Conservation (phyloP, 2,888 invertebrate genomes). For the Dyspetes luteomarginatus region DNA sequence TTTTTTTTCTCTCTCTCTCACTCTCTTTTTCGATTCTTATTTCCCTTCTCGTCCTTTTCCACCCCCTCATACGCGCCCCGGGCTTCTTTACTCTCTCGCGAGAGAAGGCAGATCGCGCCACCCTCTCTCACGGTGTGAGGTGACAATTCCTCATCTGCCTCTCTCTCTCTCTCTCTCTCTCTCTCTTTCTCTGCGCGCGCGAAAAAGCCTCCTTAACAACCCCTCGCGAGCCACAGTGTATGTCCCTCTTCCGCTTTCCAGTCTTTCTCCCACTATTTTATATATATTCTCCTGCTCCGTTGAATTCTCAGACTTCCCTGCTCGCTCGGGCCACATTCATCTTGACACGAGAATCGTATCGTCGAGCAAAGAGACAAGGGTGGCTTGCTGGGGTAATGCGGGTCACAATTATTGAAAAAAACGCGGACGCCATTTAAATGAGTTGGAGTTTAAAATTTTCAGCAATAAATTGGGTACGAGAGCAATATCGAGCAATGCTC, state of each 20-base stretch:
- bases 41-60: conserved; percentile 45
- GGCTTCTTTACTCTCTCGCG: conserved; percentile 34
- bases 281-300: background rate
- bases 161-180: no score
- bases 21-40: conserved; percentile 43
- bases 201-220: conserved; percentile 77
- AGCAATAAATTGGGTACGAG: background rate
- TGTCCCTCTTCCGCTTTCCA: conserved; percentile 17
- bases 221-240: conserved; percentile 72
- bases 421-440: no score
- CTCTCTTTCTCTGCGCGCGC: conserved; percentile 74
- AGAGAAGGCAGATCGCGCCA: background rate
- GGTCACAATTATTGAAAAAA: background rate
- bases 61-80: conserved; percentile 46
- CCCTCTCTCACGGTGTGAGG: conserved; percentile 66
- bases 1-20: conserved; percentile 45
- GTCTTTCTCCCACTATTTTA: conserved; percentile 24
- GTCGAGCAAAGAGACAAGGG: background rate
- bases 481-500: background rate
- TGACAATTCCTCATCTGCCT: conserved; percentile 81
- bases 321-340: conserved; percentile 44
- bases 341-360: conserved; percentile 27
- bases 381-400: background rate
- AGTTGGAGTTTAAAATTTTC: no score
- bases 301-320: conserved; percentile 33